Percentiles rank a stretch among this genome's conserved stretches.
Conservation (phyloP, 1,140 invertebrate species). For the Aricia agestis region DNA sequence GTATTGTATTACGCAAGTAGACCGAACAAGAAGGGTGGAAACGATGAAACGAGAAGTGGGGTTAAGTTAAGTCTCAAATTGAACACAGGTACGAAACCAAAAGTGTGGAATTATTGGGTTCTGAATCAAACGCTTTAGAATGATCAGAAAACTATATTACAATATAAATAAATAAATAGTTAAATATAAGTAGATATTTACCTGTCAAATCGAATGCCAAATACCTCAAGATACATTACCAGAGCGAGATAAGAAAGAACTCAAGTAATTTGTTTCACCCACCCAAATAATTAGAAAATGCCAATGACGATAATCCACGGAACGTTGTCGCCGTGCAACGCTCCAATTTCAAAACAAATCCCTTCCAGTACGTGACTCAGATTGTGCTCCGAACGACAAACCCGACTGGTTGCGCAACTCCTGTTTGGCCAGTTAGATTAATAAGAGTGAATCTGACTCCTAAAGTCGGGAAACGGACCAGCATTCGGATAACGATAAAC, state of each 20-base stretch:
- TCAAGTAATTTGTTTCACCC: background rate
- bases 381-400: slow-evolving; percentile 64
- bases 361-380: slow-evolving; percentile 69
- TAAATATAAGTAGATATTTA: too few relatives aligned
- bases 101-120: too few relatives aligned
- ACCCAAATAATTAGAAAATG: slow-evolving; percentile 51
- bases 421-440: slow-evolving; percentile 46
- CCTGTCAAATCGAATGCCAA: background rate
- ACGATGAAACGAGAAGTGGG: background rate
- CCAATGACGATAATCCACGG: slow-evolving; percentile 60
- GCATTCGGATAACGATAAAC: background rate
- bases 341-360: slow-evolving; percentile 73
- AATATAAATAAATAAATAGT: too few relatives aligned
- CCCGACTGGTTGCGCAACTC: slow-evolving; percentile 58
- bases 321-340: slow-evolving; percentile 57
- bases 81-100: background rate
- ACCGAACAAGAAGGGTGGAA: background rate
- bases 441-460: slow-evolving; percentile 60
- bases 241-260: background rate
- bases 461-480: slow-evolving; percentile 18
- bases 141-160: too few relatives aligned
- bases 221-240: background rate
- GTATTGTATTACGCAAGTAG: slow-evolving; percentile 4
- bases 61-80: background rate
- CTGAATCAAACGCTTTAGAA: too few relatives aligned